Conservation (phyloP, 2,797 vertebrate genomes). For the Ataeniobius toweri region DNA sequence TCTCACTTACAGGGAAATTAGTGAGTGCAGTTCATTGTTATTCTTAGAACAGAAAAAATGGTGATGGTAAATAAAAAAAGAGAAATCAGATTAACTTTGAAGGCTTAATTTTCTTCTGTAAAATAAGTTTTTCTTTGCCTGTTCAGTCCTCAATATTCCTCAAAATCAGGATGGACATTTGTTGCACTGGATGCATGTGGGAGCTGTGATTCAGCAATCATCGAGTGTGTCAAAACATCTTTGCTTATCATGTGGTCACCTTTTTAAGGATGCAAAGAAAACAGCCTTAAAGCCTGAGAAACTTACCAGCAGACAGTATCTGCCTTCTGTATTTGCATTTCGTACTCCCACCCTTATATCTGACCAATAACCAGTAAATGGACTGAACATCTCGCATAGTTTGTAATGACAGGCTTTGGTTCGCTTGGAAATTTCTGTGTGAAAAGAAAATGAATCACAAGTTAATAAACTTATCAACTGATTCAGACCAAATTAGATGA, state of each 20-base stretch:
- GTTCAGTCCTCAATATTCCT: background rate
- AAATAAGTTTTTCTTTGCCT: background rate
- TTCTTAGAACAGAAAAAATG: background rate
- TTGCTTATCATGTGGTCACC: conserved; percentile 31
- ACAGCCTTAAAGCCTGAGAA: background rate
- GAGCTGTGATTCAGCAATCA: conserved; percentile 15
- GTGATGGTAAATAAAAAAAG: background rate
- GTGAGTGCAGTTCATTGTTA: background rate
- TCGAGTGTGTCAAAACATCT: conserved; percentile 30
- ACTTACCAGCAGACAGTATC: background rate
- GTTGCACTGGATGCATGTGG: conserved; percentile 1
- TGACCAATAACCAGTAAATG: too few species aligned
- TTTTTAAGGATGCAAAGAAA: conserved; percentile 31
- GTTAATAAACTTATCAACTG: too few species aligned
- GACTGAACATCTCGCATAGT: too few species aligned
- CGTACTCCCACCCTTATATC: too few species aligned
- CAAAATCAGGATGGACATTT: conserved; percentile 6
- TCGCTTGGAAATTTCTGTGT: too few species aligned
- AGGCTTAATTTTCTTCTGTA: background rate
- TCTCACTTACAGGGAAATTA: background rate
- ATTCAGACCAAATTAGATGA: too few species aligned
- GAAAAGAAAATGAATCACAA: too few species aligned
- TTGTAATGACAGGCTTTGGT: too few species aligned
- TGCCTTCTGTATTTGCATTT: too few species aligned
- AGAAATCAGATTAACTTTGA: too few species aligned